These are phyloP conservation scores for Lepidochitona cinerea DNA, from an alignment of 2,888 invertebrate genomes.

Conservation along the genomic window DNA sequence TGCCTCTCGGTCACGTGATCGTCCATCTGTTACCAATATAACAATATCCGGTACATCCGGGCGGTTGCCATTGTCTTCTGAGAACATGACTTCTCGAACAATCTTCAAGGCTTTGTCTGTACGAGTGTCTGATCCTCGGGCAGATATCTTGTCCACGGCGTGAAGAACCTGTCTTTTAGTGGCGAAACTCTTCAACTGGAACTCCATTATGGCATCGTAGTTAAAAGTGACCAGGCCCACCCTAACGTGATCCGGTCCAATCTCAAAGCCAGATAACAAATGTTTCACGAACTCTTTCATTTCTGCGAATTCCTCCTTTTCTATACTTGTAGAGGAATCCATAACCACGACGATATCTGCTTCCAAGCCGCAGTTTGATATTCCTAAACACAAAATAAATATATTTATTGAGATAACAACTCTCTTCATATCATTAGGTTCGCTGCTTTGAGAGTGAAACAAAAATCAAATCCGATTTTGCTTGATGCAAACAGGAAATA, in stretches of 20 bases:
- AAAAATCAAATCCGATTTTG: no score
- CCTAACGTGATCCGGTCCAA: neutral
- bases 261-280: neutral
- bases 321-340: neutral
- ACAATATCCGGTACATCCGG: constrained; percentile 19
- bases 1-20: neutral
- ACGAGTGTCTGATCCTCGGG: neutral
- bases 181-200: neutral
- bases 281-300: neutral
- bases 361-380: neutral
- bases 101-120: neutral
- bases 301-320: neutral
- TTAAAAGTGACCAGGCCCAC: neutral
- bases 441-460: no score
- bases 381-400: no score
- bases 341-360: neutral
- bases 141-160: neutral
- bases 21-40: constrained; percentile 30
- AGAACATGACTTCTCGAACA: constrained; percentile 2
- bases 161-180: neutral
- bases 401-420: no score
- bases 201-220: neutral
- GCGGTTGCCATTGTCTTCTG: constrained; percentile 19
- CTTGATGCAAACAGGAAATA: no score
- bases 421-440: no score